These are phyloP conservation scores for Eurystomus glaucurus DNA, from an alignment of 2,797 vertebrate species.

Conservation along the genomic window DNA sequence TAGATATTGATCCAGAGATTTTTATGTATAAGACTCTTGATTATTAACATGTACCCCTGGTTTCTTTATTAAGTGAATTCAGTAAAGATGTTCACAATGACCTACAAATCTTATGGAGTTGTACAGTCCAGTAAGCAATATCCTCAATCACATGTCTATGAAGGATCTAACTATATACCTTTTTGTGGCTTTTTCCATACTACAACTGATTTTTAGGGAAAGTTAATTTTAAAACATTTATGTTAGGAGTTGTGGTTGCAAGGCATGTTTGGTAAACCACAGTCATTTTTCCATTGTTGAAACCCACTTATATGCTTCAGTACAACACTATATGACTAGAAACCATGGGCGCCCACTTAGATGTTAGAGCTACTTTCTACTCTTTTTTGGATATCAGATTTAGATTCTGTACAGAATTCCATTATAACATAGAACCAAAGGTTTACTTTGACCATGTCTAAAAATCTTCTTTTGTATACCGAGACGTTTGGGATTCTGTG, in stretches of 20 bases:
- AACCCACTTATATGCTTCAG: not conserved
- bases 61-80: not conserved
- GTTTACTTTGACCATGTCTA: not conserved
- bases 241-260: accelerated
- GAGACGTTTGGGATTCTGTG: not conserved
- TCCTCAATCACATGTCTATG: not conserved
- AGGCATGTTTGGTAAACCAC: not conserved
- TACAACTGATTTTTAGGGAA: not conserved
- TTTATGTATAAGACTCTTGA: not conserved
- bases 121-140: not conserved
- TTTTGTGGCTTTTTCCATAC: not conserved
- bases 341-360: accelerated
- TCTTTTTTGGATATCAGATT: not conserved
- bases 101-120: not conserved
- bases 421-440: not conserved
- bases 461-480: not conserved
- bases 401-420: not conserved
- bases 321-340: not conserved
- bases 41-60: not conserved
- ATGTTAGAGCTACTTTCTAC: not conserved
- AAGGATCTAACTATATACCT: not conserved
- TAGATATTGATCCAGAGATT: not conserved
- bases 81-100: not conserved
- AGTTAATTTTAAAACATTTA: not conserved
- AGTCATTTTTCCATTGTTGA: not conserved